Evolutionary conservation across 2,888 invertebrate species (phyloP), one percentile per base, ranked within the genome.

Genomic region (Mechanitis mazaeus): DNA sequence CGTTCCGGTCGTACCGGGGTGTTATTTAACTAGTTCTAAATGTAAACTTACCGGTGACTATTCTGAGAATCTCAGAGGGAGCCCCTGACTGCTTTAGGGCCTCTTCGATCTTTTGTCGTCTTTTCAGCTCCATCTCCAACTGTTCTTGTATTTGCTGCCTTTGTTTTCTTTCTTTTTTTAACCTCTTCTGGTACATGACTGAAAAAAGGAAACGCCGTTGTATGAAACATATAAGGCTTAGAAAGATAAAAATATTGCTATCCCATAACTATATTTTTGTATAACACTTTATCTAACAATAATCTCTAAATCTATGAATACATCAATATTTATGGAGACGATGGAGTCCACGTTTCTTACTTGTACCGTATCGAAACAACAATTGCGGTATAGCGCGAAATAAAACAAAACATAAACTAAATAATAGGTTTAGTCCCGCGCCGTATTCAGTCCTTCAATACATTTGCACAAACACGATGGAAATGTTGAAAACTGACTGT

Each of bases 101-200:
- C 68, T 96, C 96, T 79, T 96, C 96, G 65, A 95, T 92, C 79
- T 95, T 95, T 72, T 92, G 91, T 79, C 95, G 93, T 84, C 95
- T 92, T 83, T 96, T 96, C 74, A 94, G 91, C 83, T 96, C 96
- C 73, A 92, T 80, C 71, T 96, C 96, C 68, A 97, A 86, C 78
- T 97, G 96, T 71, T 97, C 96, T 78, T 97, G 96, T 62, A 96
- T 92, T 73, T 95, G 93, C 78, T 95, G 93, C 74, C 96, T 92
- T 68, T 94, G 93, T 82, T 95, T 94, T 71, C 95, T 93, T 81
- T 97, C 97, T 76, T 96, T 95, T 91, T 97, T 95, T 88, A 97
- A 92, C 67, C 97, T 93, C 83, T 97, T 97, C 85, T 97, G 97
- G 84, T 95, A 96, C 81, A 95, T 91, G 68, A 95, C 97, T 97